These are phyloP conservation scores for Limenitis arthemis DNA, from an alignment of 2,888 invertebrate genomes.

Conservation along the genomic window DNA sequence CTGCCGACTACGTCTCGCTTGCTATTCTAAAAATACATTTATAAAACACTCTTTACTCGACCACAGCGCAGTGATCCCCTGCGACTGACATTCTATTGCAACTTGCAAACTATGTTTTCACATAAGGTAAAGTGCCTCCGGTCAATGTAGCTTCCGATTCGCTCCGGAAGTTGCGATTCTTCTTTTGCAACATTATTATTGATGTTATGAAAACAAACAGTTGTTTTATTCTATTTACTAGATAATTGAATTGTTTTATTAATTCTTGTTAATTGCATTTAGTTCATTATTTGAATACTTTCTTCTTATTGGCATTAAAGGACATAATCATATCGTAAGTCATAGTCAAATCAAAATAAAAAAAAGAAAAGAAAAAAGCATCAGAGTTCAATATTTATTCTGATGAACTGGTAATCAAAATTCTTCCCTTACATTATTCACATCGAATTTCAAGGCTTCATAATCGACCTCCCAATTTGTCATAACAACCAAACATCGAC, in stretches of 20 bases:
- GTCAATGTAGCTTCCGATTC: constrained; percentile 53
- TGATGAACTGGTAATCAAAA: too few species aligned
- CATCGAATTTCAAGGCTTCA: constrained; percentile 25
- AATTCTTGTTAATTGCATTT: not conserved
- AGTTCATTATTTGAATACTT: too few species aligned
- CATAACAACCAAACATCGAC: constrained; percentile 59
- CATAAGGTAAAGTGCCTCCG: constrained; percentile 29
- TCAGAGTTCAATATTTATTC: too few species aligned
- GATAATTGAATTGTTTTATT: not conserved
- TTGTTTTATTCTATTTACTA: constrained; percentile 10
- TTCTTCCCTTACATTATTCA: not conserved
- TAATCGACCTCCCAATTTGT: constrained; percentile 62
- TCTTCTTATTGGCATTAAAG: too few species aligned
- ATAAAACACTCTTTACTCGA: constrained; percentile 67
- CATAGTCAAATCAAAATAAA: too few species aligned
- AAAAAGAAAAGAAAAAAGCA: too few species aligned
- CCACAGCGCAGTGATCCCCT: constrained; percentile 54
- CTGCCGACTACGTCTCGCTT: constrained; percentile 47
- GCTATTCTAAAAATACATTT: constrained; percentile 66
- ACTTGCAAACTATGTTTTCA: constrained; percentile 61
- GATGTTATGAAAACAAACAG: constrained; percentile 11
- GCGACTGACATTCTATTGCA: constrained; percentile 65
- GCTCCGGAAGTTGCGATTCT: constrained; percentile 37
- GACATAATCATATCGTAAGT: too few species aligned
- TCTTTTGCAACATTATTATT: constrained; percentile 19